Base-by-base conservation (phyloP, 2,797 vertebrate genomes). In the Lindbergichthys nudifrons region DNA sequence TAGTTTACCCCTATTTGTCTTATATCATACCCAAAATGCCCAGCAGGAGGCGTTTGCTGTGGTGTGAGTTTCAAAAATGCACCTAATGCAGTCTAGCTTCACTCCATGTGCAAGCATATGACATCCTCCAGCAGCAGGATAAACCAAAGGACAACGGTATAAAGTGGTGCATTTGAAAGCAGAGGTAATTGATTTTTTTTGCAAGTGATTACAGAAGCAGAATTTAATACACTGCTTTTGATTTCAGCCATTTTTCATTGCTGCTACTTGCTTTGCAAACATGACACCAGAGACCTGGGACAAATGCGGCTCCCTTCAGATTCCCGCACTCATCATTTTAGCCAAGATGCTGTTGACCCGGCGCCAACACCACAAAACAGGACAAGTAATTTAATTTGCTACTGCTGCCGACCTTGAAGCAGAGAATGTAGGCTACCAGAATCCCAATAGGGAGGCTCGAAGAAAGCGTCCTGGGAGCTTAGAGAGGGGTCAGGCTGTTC, bases 311-410 rank as follows among this genome's bases (percentile, higher is more conserved):
- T 85, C 79, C 70, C 74, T 58, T 66, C 83, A 90, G 80, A 91
- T 87, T 84, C 52, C 81, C 26, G 59, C 83, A 84, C 87, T 93
- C 89, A 92, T 94, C 91, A 89, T 92, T 93, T 92, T 88, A 89
- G 89, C 83, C 84, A 83, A 89, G 84, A 86, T 75, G 86, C 82
- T 80, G 84, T 92, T 93, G 92, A 92, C 84, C 79, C 61, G 67
- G 81, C 65, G 89, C 91, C 91, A 91, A 82, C 84, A 62, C 77
- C 80, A 87, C 82, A 88, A 89, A 88, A 87, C 83, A 81, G 87
- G 90, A 89, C 88, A 85, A 90, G 86, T 92, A 87, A 93, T 94
- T 93, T 88, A 89, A 92, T 92, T 91, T 91, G 85, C 83, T 82
- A 81, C 87, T 83, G 84, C 88, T 58, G 81, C 46, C 78, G 93